phyloP scores from a whole-genome alignment of 2,113 vertebrate genomes.

The Pseudois nayaur region DNA sequence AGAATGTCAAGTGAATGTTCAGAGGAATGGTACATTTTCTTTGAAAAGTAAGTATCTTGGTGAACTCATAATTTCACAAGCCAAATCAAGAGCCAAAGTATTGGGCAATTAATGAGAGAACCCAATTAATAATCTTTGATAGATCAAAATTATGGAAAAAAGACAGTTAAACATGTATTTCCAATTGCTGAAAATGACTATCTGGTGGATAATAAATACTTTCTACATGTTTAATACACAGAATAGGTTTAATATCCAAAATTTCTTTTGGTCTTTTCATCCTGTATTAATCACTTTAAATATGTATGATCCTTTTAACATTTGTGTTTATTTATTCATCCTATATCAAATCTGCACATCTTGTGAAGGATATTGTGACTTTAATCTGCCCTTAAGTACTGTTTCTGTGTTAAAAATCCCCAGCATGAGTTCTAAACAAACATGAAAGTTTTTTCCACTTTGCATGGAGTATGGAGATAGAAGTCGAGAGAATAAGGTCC shows the following conservation, averaged over 20 bases:
- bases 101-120: not conserved
- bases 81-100: not conserved
- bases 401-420: not conserved
- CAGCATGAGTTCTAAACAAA: constrained; percentile 8
- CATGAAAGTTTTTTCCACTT: not conserved
- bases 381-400: not conserved
- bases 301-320: not conserved
- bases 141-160: not conserved
- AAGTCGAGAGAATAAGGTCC: not conserved
- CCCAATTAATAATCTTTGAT: not conserved
- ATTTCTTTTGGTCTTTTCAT: not conserved
- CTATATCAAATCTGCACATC: not conserved
- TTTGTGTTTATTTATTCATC: not conserved
- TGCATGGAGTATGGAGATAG: not conserved
- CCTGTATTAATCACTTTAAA: not conserved
- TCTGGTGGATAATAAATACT: not conserved
- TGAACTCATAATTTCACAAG: not conserved
- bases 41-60: not conserved
- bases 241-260: not conserved
- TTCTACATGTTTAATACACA: not conserved
- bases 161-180: not conserved
- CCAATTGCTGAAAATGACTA: not conserved
- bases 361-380: not conserved
- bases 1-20: not conserved
- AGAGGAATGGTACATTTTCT: not conserved